Conservation (phyloP, 2,797 vertebrate species). For the Malurus splendens region DNA sequence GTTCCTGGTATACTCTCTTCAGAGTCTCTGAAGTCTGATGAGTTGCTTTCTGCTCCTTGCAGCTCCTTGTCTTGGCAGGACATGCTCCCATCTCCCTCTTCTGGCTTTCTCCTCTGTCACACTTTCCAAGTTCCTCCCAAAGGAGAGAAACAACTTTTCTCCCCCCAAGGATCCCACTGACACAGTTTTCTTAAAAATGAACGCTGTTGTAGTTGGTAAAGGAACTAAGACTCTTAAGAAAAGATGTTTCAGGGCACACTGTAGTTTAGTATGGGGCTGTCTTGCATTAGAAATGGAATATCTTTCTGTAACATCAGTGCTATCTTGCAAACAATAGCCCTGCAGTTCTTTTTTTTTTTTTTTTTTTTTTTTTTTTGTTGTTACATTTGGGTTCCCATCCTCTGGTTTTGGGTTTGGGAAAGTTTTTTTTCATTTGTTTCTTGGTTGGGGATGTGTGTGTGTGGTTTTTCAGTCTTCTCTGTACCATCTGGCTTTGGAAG, state of each 20-base stretch:
- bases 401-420: neutral
- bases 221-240: neutral
- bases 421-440: neutral
- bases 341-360: neutral
- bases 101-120: neutral
- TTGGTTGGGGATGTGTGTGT: neutral
- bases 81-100: neutral
- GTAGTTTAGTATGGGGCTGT: fast-evolving
- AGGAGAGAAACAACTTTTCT: neutral
- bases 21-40: neutral
- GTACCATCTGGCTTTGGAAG: slow-evolving; percentile 22
- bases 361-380: neutral
- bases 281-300: neutral
- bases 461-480: neutral
- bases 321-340: neutral
- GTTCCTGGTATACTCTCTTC: neutral
- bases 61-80: fast-evolving
- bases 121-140: neutral
- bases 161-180: neutral
- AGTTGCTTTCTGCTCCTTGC: neutral
- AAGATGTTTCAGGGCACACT: neutral
- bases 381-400: neutral
- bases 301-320: neutral
- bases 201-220: neutral
- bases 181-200: neutral